Evolutionary conservation across 2,888 invertebrate genomes (phyloP), one percentile per base, ranked within the genome.

Genomic region (Macaria liturata): DNA sequence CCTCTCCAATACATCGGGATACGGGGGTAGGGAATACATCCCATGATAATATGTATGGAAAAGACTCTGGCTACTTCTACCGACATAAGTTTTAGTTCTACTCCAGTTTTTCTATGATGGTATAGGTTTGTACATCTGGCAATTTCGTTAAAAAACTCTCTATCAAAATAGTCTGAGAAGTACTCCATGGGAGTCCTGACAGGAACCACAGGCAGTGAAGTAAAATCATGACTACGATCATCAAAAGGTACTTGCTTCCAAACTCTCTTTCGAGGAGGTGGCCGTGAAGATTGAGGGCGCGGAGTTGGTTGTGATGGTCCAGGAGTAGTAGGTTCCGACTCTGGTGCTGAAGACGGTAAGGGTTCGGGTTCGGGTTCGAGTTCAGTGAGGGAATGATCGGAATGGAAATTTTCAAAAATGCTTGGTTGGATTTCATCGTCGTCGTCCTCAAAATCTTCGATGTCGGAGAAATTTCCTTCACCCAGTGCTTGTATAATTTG

Each of bases 21-120:
- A 9, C 37, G n/a, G n/a, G 47, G 47, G 37, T 37, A 47, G 3
- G 47, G 47, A 34, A 47, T 9, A 9, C 34, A 34, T 34, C 47
- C 47, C 47, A 47, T 47, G 9, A 47, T 4, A 9, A 37, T 37
- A 37, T 47, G 47, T 9, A 47, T 9, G 4, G 9, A 34, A 32
- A 46, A 46, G 3, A 46, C 32, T 46, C 30, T 46, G 6, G 39
- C 39, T 5, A 39, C 8, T 39, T 39, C 39, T 39, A 8, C 39
- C 8, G 5, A 7, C 39, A 8, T 46, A 8, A 9, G 3, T 32
- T 32, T 46, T 3, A 32, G 46, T 6, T 32, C 32, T 32, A 4
- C 9, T 5, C 31, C 46, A 31, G 46, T 46, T 45, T 45, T 45
- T 20, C 30, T 9, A 8, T 31, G 30, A 31, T 45, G 39, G 39